A percentile compares a stretch with the other conserved stretches of the same genome.
Conservation (phyloP, 2,113 vertebrate species). For the Tenrec ecaudatus region DNA sequence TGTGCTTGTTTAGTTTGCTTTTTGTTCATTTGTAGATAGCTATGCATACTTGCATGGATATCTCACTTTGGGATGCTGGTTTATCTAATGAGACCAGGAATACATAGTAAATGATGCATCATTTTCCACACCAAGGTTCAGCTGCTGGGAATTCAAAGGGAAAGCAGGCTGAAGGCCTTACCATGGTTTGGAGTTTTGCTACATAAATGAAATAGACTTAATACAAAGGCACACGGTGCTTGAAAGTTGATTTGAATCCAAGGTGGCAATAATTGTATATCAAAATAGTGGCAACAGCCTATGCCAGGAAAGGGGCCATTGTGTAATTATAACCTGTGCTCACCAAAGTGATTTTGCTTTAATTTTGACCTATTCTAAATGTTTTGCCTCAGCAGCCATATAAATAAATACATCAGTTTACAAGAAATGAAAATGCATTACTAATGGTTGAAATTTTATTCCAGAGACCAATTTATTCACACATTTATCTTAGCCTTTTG, state of each 20-base stretch:
- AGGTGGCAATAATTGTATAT: not conserved
- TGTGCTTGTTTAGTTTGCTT: no score
- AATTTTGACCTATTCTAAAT: no score
- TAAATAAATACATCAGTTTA: no score
- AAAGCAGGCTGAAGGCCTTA: constrained; percentile 3
- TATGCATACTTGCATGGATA: not conserved
- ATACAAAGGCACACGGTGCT: not conserved
- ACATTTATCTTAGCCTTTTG: not conserved
- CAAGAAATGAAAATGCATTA: no score
- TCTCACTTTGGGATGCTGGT: not conserved
- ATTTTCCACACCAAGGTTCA: not conserved
- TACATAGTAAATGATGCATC: not conserved
- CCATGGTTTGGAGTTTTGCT: not conserved
- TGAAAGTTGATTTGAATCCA: not conserved
- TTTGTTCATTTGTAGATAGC: not conserved
- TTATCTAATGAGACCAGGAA: not conserved
- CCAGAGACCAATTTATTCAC: not conserved
- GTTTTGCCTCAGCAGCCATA: no score
- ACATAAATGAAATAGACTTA: not conserved
- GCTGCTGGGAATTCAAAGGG: not conserved
- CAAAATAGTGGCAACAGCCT: not conserved
- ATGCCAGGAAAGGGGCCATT: no score
- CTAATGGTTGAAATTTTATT: no score
- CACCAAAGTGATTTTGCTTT: no score
- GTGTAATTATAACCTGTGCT: no score